Percentiles rank a stretch among this genome's conserved stretches.
Evolutionary conservation across 2,113 vertebrate species (phyloP).

Genomic region (Uria lomvia): DNA sequence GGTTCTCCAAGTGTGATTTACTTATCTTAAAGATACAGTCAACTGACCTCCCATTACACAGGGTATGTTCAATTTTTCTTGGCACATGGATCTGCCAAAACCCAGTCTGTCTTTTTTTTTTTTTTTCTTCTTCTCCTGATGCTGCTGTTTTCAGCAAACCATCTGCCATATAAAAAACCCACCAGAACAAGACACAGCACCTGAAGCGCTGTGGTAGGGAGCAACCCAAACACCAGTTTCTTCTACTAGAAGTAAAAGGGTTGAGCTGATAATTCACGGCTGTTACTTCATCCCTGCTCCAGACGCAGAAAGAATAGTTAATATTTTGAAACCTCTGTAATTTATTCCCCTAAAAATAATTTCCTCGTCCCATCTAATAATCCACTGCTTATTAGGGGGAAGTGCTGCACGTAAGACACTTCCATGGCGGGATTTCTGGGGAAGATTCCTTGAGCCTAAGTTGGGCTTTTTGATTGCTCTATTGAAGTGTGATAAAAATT

Average conservation of each 20-base stretch:
- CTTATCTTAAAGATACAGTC: neutral
- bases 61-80: neutral
- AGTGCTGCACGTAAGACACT: neutral
- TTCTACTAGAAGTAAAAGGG: neutral
- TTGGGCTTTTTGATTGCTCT: conserved; percentile 56
- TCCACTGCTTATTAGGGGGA: conserved; percentile 15
- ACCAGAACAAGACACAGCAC: conserved; percentile 11
- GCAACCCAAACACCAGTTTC: neutral
- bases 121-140: neutral
- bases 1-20: neutral
- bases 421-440: conserved; percentile 29
- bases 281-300: neutral
- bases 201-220: conserved; percentile 1
- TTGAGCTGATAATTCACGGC: neutral
- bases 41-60: neutral
- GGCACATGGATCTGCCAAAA: neutral
- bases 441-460: conserved; percentile 42
- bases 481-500: conserved; percentile 56
- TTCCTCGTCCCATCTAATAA: conserved; percentile 27
- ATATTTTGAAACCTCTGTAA: conserved; percentile 39
- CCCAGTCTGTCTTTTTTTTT: neutral
- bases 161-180: neutral
- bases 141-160: neutral
- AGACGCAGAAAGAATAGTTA: neutral
- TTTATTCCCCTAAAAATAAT: conserved; percentile 42